These are phyloP conservation scores for Alsophila aescularia DNA, from an alignment of 2,888 invertebrate genomes.

Conservation along the genomic window DNA sequence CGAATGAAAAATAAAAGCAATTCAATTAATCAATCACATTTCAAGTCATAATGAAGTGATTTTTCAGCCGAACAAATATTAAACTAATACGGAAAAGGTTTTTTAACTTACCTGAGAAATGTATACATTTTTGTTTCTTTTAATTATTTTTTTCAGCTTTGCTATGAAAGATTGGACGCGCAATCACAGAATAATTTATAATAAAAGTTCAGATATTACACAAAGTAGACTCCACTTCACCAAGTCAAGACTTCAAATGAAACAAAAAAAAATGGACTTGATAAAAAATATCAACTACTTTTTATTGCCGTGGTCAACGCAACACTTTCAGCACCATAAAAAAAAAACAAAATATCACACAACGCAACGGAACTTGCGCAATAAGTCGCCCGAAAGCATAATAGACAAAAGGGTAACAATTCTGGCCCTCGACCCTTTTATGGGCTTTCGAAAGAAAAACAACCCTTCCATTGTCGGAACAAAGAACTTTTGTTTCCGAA, in stretches of 20 bases:
- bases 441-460: conserved; percentile 69
- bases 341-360: conserved; percentile 54
- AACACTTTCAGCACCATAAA: conserved; percentile 24
- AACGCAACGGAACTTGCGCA: conserved; percentile 67
- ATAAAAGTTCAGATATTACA: no score
- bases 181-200: neutral
- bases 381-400: conserved; percentile 63
- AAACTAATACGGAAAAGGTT: no score
- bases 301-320: conserved; percentile 41
- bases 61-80: no score
- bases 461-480: conserved; percentile 76
- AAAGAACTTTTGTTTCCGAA: conserved; percentile 62
- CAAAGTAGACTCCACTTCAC: conserved; percentile 19
- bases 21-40: no score
- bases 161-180: neutral
- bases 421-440: conserved; percentile 72
- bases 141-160: no score
- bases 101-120: no score
- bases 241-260: conserved; percentile 7
- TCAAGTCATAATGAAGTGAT: no score
- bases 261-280: neutral
- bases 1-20: no score
- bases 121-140: no score
- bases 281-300: neutral
- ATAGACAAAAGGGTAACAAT: conserved; percentile 74